Evolutionary conservation across 92 coral and sea anemone species (phyloP), one percentile per base, ranked within the genome.

Genomic region (Actinernus sp.): DNA sequence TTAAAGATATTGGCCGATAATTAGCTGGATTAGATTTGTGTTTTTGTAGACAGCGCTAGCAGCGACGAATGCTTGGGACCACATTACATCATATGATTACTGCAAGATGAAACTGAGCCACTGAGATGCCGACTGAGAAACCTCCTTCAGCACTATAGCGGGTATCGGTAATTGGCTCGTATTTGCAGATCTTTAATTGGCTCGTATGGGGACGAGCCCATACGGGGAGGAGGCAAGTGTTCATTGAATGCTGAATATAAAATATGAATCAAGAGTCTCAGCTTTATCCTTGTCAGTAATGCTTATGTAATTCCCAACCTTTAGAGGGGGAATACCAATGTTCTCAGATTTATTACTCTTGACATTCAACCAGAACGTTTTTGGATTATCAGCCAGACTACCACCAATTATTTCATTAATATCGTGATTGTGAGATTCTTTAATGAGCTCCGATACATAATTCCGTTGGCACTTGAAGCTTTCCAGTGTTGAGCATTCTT

Each of bases 11-110:
- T 18, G 78, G 83, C 0, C 84, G 59, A n/a, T 75, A 67, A 28
- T 83, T 75, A 11, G 89, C 53, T 4, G 77, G 83, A 5, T 56
- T 33, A 20, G 79, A 58, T 57, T 68, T 76, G 37, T 25, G 41
- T 65, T 74, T 38, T 58, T 58, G 72, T 40, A 64, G 6, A 72
- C 58, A 6, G 89, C 79, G 62, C 73, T 51, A 10, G 76, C 55
- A 0, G 68, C 61, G 38, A n/a, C n/a, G n/a, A n/a, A n/a, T n/a
- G 89, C 89, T 22, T 83, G 58, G 19, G 74, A n/a, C 80, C 87
- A 80, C 21, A 19, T 16, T 21, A 9, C 41, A 20, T 73, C 23
- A 10, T 9, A 67, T 2, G 80, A 70, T 45, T 80, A 74, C 33
- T 80, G 87, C 34, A 71, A 71, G 17, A 76, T 66, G 28, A 65